Conservation (phyloP, 2,888 invertebrate species). For the Agrenia bidenticulata region DNA sequence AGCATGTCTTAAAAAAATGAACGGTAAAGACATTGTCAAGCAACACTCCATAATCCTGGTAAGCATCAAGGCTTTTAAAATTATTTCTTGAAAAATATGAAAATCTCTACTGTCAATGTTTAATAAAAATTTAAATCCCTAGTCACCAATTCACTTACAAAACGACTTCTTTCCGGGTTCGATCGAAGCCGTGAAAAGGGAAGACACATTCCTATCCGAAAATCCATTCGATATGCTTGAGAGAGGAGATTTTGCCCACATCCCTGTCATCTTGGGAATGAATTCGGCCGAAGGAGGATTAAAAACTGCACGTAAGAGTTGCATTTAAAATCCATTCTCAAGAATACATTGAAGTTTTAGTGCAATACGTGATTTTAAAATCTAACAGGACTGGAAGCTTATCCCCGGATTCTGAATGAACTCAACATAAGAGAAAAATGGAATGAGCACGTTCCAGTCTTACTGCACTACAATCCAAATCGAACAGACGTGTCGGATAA, state of each 20-base stretch:
- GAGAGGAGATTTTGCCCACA: conserved; percentile 29
- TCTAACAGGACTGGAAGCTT: conserved; percentile 34
- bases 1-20: conserved; percentile 38
- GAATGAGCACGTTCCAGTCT: conserved; percentile 33
- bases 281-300: conserved; percentile 35
- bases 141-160: conserved; percentile 35
- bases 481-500: conserved; percentile 33
- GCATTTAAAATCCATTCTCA: neutral
- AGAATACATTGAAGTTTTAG: no score
- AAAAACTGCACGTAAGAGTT: conserved; percentile 34
- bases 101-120: no score
- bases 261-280: conserved; percentile 38
- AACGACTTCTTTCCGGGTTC: conserved; percentile 39
- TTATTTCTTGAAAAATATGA: no score
- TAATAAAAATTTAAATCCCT: no score
- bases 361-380: no score
- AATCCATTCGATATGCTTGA: conserved; percentile 34
- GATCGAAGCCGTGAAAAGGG: conserved; percentile 27
- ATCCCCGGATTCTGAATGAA: conserved; percentile 28
- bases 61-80: no score
- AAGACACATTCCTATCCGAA: conserved; percentile 45
- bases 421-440: no score
- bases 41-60: conserved; percentile 23
- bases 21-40: conserved; percentile 24
- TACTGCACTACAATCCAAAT: conserved; percentile 41